Percentiles rank a stretch among this genome's conserved stretches.
These are phyloP conservation scores for Xylota sylvarum DNA, from an alignment of 2,888 invertebrate genomes.

Conservation along the genomic window DNA sequence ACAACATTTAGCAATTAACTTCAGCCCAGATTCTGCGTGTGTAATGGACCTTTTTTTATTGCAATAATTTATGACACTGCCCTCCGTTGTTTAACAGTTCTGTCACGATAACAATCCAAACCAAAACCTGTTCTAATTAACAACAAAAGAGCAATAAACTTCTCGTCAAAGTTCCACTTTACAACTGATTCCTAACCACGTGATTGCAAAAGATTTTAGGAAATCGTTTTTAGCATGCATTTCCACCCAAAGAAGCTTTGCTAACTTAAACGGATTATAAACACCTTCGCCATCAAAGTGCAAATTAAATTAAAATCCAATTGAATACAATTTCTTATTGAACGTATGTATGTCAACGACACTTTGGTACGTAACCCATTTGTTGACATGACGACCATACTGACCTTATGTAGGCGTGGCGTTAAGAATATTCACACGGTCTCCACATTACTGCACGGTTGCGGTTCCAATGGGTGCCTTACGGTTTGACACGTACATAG, in stretches of 20 bases:
- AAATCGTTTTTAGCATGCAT: not conserved
- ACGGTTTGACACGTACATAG: not conserved
- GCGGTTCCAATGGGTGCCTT: not conserved
- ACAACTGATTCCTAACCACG: conserved; percentile 12
- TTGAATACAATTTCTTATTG: conserved; percentile 5
- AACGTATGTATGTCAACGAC: conserved; percentile 13
- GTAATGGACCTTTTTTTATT: conserved; percentile 1
- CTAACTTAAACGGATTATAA: not conserved
- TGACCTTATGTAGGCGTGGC: conserved; percentile 38
- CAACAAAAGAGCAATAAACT: conserved; percentile 57
- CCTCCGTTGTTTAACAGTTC: conserved; percentile 30
- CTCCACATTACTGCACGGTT: not conserved
- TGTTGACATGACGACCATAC: conserved; percentile 38
- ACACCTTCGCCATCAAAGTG: not conserved
- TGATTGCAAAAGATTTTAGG: not conserved
- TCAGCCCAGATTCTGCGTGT: not conserved
- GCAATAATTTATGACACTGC: conserved; percentile 28
- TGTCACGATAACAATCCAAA: conserved; percentile 44
- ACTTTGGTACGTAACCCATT: conserved; percentile 52
- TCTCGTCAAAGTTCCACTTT: conserved; percentile 26
- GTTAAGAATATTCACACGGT: not conserved
- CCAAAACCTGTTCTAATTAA: conserved; percentile 52
- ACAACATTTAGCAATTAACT: too few relatives aligned
- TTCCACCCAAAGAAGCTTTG: not conserved
- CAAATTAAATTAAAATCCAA: conserved; percentile 23